Conservation (phyloP, 2,888 invertebrate species). For the Dermolepida albohirtum region DNA sequence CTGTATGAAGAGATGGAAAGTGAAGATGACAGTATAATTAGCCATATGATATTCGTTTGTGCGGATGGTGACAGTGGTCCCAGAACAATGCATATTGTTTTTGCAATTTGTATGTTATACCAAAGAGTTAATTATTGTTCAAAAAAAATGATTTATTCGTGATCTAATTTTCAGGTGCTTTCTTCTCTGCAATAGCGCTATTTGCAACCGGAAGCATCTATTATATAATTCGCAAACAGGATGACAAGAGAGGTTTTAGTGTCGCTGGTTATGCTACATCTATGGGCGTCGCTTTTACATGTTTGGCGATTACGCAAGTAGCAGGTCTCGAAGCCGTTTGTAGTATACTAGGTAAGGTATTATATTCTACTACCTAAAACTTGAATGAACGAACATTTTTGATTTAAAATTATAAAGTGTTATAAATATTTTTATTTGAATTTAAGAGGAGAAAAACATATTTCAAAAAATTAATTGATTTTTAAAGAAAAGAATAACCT, state of each 20-base stretch:
- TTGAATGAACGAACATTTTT: too few relatives aligned
- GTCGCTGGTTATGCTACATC: conserved; percentile 54
- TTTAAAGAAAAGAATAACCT: too few relatives aligned
- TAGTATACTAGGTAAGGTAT: conserved; percentile 54
- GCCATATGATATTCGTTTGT: conserved; percentile 46
- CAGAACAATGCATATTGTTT: conserved; percentile 39
- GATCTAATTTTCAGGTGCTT: conserved; percentile 44
- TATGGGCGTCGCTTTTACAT: conserved; percentile 56
- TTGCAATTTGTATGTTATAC: conserved; percentile 42
- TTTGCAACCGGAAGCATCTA: conserved; percentile 47
- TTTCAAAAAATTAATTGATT: too few relatives aligned
- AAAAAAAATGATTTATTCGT: conserved; percentile 6
- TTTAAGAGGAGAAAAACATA: too few relatives aligned
- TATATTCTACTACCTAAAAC: neutral
- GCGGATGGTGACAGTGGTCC: conserved; percentile 39
- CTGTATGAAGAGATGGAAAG: conserved; percentile 44
- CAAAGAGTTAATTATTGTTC: neutral
- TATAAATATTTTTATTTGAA: too few relatives aligned
- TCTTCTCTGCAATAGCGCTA: conserved; percentile 47
- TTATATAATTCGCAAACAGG: conserved; percentile 42
- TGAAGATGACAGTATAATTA: conserved; percentile 31
- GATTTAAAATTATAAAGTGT: too few relatives aligned
- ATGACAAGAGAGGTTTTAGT: conserved; percentile 55
- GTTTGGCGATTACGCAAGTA: conserved; percentile 54
- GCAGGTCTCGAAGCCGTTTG: conserved; percentile 51